Evolutionary conservation across 2,113 vertebrate species (phyloP).

Genomic region (Cacatua alba): DNA sequence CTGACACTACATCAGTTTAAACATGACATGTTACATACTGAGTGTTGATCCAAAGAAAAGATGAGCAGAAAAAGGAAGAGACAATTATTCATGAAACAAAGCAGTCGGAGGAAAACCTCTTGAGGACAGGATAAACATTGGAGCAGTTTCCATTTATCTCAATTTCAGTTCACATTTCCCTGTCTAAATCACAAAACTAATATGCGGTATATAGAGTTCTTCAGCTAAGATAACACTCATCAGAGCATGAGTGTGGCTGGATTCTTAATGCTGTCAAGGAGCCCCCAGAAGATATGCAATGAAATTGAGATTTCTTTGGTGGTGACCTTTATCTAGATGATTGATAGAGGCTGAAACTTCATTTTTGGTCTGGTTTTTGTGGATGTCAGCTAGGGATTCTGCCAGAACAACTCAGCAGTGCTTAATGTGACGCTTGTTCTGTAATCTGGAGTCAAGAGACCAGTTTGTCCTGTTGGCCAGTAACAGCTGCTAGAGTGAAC

Average conservation of each 20-base stretch:
- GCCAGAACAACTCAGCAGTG: background rate
- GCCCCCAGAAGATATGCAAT: background rate
- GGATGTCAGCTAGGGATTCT: background rate
- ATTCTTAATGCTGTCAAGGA: background rate
- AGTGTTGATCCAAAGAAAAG: background rate
- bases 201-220: background rate
- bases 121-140: background rate
- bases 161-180: background rate
- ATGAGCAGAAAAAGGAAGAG: background rate
- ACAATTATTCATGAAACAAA: background rate
- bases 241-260: background rate
- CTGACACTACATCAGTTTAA: background rate
- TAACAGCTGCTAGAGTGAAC: background rate
- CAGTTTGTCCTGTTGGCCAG: background rate
- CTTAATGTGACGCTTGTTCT: background rate
- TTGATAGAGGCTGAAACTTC: background rate
- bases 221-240: background rate
- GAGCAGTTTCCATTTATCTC: background rate
- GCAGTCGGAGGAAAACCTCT: background rate
- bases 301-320: background rate
- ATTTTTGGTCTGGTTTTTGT: background rate
- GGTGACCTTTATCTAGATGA: background rate
- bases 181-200: background rate
- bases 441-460: background rate
- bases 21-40: background rate